These are phyloP conservation scores for Lasioglossum zephyrum DNA, from an alignment of 2,888 invertebrate genomes.

Conservation along the genomic window DNA sequence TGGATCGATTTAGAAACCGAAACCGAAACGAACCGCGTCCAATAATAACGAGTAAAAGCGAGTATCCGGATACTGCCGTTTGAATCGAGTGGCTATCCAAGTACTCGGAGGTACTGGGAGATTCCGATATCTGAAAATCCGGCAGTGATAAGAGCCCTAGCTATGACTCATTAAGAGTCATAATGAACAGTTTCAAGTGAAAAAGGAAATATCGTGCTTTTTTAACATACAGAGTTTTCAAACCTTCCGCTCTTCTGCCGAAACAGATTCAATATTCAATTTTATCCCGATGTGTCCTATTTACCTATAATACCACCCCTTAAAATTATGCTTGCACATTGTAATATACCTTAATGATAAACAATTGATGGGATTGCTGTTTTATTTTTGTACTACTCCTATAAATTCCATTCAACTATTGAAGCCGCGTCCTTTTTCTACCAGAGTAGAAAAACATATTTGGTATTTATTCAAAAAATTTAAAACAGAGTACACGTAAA, in stretches of 20 bases:
- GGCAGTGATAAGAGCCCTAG: neutral
- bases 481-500: too few species aligned
- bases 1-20: neutral
- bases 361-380: neutral
- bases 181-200: neutral
- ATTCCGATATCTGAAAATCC: conserved; percentile 21
- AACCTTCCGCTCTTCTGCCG: neutral
- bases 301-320: neutral
- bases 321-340: neutral
- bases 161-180: neutral
- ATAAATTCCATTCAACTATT: too few species aligned
- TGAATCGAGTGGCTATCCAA: conserved; percentile 1
- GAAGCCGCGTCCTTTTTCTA: too few species aligned
- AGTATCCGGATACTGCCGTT: neutral
- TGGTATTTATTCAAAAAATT: too few species aligned
- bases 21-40: neutral
- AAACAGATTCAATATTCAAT: neutral
- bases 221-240: neutral
- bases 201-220: neutral
- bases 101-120: neutral
- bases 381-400: neutral
- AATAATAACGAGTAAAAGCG: neutral
- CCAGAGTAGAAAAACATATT: too few species aligned
- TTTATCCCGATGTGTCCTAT: neutral
- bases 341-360: neutral